Conservation (phyloP, 2,888 invertebrate species). For the Hecatera dysodea region DNA sequence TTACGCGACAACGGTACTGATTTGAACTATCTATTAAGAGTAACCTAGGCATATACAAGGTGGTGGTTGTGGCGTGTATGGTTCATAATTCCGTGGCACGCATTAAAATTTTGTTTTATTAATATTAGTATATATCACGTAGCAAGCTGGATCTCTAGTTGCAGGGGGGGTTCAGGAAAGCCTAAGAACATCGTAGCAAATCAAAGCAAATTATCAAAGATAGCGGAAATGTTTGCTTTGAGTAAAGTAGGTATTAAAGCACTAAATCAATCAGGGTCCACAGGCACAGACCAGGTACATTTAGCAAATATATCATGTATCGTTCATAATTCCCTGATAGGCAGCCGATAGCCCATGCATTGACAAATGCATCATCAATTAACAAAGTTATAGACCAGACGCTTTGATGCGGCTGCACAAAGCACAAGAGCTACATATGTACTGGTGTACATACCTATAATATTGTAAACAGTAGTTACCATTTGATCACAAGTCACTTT, state of each 20-base stretch:
- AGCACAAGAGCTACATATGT: background rate
- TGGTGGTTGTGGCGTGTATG: background rate
- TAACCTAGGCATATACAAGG: background rate
- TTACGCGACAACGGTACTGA: too few species aligned
- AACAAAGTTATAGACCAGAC: background rate
- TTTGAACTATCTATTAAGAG: background rate
- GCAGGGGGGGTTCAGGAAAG: too few species aligned
- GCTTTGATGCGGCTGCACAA: slow-evolving; percentile 1
- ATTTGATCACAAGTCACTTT: background rate
- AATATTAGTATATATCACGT: too few species aligned
- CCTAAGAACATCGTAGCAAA: too few species aligned
- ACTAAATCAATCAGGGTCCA: background rate
- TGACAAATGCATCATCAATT: background rate
- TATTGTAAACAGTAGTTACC: background rate
- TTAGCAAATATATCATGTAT: background rate
- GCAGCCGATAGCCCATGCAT: background rate
- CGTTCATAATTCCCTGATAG: background rate
- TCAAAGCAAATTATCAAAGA: too few species aligned
- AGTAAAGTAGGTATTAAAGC: background rate
- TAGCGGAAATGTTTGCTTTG: background rate
- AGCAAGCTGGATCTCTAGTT: too few species aligned
- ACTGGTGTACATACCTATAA: too few species aligned
- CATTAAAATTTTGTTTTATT: too few species aligned
- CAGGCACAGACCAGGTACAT: background rate
- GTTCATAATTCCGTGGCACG: background rate